Conservation (phyloP, 2,888 invertebrate genomes). For the Monochamus alternatus region DNA sequence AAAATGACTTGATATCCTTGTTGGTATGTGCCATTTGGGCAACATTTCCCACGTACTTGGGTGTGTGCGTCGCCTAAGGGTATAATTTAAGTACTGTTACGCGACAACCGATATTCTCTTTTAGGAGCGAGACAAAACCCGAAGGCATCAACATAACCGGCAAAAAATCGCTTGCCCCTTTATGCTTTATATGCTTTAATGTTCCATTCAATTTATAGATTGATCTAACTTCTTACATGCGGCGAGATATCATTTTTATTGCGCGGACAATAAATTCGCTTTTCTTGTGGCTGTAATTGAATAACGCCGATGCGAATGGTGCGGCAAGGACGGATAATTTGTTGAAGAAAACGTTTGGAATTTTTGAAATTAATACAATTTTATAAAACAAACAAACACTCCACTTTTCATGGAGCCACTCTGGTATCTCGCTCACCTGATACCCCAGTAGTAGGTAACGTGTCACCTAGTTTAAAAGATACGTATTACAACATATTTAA, state of each 20-base stretch:
- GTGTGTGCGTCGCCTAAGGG: slow-evolving; percentile 59
- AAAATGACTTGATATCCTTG: background rate
- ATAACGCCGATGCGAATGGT: background rate
- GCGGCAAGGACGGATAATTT: background rate
- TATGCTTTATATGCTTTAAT: slow-evolving; percentile 4
- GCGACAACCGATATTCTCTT: slow-evolving; percentile 57
- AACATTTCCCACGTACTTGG: slow-evolving; percentile 51
- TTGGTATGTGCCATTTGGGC: slow-evolving; percentile 14
- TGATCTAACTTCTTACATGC: background rate
- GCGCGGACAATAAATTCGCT: background rate
- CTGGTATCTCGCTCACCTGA: too few species aligned
- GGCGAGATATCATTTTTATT: background rate
- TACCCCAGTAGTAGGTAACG: too few species aligned
- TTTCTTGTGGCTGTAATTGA: background rate
- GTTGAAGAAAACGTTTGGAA: background rate
- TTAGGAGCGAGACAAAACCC: slow-evolving; percentile 30
- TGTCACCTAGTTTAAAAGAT: too few species aligned
- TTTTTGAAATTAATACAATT: too few species aligned
- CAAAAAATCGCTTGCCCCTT: slow-evolving; percentile 23
- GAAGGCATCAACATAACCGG: slow-evolving; percentile 31
- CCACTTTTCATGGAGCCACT: too few species aligned
- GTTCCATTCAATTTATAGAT: background rate
- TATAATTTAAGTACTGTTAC: slow-evolving; percentile 62
- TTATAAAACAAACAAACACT: too few species aligned
- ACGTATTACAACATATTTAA: too few species aligned